Evolutionary conservation across 2,797 vertebrate genomes (phyloP).

Genomic region (Enteromius trimaculatus): DNA sequence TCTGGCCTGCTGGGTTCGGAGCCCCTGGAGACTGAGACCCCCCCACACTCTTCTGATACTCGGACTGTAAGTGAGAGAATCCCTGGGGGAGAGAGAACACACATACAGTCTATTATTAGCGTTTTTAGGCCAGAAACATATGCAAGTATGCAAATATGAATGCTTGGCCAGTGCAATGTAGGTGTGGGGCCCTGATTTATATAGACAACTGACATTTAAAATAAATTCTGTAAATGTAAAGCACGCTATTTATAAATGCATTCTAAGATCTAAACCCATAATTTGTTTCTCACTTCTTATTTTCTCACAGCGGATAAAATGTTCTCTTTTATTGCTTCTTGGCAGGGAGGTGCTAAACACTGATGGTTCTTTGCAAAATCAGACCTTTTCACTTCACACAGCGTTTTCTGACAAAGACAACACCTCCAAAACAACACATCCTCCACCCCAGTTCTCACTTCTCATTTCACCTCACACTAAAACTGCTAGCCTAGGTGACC

Average conservation of each 20-base stretch:
- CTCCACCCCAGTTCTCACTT: conserved; percentile 42
- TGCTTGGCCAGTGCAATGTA: not conserved
- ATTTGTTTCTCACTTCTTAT: conserved; percentile 26
- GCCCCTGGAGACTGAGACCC: conserved; percentile 90
- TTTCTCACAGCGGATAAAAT: conserved; percentile 23
- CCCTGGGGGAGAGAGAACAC: conserved; percentile 75
- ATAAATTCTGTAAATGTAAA: not conserved
- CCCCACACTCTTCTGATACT: conserved; percentile 91
- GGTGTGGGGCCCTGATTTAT: not conserved
- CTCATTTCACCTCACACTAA: conserved; percentile 34
- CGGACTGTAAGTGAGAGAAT: conserved; percentile 91
- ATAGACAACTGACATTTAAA: not conserved
- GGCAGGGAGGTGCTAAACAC: conserved; percentile 51
- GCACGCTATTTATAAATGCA: not conserved
- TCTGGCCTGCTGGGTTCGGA: conserved; percentile 82
- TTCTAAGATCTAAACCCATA: not conserved
- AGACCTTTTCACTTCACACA: conserved; percentile 56
- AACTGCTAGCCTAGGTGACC: conserved; percentile 22
- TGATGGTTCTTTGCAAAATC: conserved; percentile 44
- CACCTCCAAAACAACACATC: conserved; percentile 58
- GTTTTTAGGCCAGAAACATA: not conserved
- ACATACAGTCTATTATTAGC: not conserved
- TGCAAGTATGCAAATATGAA: not conserved
- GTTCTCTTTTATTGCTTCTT: conserved; percentile 19
- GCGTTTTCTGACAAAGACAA: conserved; percentile 51